Evolutionary conservation across 1,140 invertebrate genomes (phyloP).

Genomic region (Frieseomelitta varia): DNA sequence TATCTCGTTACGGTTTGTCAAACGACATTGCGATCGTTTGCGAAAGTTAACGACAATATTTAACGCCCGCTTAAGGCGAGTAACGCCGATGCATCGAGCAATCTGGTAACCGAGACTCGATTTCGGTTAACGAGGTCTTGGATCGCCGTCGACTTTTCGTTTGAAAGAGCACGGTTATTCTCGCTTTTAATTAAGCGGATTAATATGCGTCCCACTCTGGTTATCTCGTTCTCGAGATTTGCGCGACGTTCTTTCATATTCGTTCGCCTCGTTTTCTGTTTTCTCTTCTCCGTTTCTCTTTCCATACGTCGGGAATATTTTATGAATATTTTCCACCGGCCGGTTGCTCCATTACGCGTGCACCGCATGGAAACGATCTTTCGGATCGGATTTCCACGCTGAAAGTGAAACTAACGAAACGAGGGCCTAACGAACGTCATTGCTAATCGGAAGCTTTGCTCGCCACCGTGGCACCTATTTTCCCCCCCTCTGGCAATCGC

Average conservation of each 20-base stretch:
- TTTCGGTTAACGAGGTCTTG: constrained; percentile 30
- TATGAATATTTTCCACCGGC: constrained; percentile 6
- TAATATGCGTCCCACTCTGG: constrained; percentile 18
- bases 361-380: constrained; percentile 7
- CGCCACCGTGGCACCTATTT: background rate
- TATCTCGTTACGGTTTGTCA: constrained; percentile 10
- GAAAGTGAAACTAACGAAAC: constrained; percentile 32
- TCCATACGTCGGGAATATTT: background rate
- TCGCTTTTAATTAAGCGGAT: constrained; percentile 40
- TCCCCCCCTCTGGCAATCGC: background rate
- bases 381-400: constrained; percentile 31
- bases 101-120: background rate
- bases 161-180: constrained; percentile 6
- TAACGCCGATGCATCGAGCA: background rate
- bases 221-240: constrained; percentile 17
- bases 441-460: constrained; percentile 23
- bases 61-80: constrained; percentile 5
- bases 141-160: background rate
- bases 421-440: background rate
- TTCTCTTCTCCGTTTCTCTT: background rate
- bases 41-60: constrained; percentile 24
- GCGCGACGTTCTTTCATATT: background rate
- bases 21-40: constrained; percentile 41
- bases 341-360: constrained; percentile 19
- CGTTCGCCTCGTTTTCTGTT: background rate